Conservation (phyloP, 1,140 invertebrate species). For the Drosophila suzukii region DNA sequence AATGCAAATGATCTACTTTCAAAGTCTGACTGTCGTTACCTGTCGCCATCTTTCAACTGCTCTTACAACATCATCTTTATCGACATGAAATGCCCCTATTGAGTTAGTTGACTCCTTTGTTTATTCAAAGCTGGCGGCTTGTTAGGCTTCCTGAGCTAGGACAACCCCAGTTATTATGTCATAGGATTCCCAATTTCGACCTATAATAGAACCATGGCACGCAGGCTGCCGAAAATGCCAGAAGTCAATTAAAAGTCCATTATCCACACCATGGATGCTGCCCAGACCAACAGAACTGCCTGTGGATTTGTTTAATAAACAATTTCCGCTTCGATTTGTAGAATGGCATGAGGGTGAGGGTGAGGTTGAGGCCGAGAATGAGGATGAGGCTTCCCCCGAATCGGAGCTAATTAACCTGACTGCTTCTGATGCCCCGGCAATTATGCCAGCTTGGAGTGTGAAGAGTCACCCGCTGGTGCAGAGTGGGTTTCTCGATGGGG, state of each 20-base stretch:
- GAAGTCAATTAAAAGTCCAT: conserved; percentile 72
- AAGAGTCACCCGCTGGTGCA: conserved; percentile 51
- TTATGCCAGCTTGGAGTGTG: conserved; percentile 63
- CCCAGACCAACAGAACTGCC: conserved; percentile 13
- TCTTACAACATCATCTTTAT: conserved; percentile 23
- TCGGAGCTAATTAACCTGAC: conserved; percentile 48
- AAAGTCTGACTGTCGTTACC: conserved; percentile 1
- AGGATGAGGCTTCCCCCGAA: background rate
- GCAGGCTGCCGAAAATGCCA: conserved; percentile 49
- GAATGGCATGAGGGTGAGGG: conserved; percentile 25
- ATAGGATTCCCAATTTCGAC: conserved; percentile 34
- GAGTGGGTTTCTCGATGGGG: conserved; percentile 13
- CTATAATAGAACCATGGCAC: conserved; percentile 29
- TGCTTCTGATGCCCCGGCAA: conserved; percentile 37
- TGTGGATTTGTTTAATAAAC: conserved; percentile 76
- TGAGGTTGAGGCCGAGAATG: background rate
- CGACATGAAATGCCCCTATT: background rate
- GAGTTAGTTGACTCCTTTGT: background rate
- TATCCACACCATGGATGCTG: conserved; percentile 48
- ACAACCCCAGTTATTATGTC: conserved; percentile 40
- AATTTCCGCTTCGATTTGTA: conserved; percentile 72
- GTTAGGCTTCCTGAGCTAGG: conserved; percentile 31
- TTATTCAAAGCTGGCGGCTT: conserved; percentile 1
- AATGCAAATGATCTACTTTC: conserved; percentile 27
- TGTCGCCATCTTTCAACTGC: background rate